Conservation (phyloP, 2,888 invertebrate species). For the Prosapia bicincta region DNA sequence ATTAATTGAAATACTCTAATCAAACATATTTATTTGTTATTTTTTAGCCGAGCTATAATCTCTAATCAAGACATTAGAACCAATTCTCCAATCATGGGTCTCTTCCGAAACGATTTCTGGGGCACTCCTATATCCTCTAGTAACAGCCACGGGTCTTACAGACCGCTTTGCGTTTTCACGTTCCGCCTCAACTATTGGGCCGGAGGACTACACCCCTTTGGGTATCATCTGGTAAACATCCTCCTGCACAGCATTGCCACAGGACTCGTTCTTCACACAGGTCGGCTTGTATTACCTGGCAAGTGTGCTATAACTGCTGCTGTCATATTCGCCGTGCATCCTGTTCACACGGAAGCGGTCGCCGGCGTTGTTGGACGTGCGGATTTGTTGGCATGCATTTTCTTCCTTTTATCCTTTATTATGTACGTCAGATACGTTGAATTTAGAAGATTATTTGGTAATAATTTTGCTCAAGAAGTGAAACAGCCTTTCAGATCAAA, state of each 20-base stretch:
- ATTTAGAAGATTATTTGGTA: slow-evolving; percentile 41
- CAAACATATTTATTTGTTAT: too few species aligned
- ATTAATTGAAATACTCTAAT: too few species aligned
- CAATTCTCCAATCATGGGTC: slow-evolving; percentile 62
- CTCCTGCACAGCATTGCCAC: slow-evolving; percentile 83
- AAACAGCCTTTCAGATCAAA: background rate
- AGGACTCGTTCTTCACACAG: slow-evolving; percentile 50
- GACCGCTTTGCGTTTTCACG: slow-evolving; percentile 86
- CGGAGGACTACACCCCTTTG: slow-evolving; percentile 72
- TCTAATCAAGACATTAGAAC: slow-evolving; percentile 81
- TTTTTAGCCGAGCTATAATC: slow-evolving; percentile 94
- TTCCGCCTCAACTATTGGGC: slow-evolving; percentile 79
- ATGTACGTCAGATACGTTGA: slow-evolving; percentile 75
- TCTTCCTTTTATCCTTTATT: slow-evolving; percentile 83
- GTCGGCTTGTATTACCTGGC: slow-evolving; percentile 54
- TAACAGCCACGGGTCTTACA: slow-evolving; percentile 95
- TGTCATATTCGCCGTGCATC: slow-evolving; percentile 89
- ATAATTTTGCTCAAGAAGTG: slow-evolving; percentile 44
- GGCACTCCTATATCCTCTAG: slow-evolving; percentile 89
- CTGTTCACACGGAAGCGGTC: slow-evolving; percentile 95
- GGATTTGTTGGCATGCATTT: slow-evolving; percentile 86
- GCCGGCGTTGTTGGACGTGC: slow-evolving; percentile 94
- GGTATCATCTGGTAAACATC: slow-evolving; percentile 84
- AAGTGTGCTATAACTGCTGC: slow-evolving; percentile 47
- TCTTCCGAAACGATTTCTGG: slow-evolving; percentile 96